Conservation (phyloP, 2,888 invertebrate species). For the Eretmocerus hayati region DNA sequence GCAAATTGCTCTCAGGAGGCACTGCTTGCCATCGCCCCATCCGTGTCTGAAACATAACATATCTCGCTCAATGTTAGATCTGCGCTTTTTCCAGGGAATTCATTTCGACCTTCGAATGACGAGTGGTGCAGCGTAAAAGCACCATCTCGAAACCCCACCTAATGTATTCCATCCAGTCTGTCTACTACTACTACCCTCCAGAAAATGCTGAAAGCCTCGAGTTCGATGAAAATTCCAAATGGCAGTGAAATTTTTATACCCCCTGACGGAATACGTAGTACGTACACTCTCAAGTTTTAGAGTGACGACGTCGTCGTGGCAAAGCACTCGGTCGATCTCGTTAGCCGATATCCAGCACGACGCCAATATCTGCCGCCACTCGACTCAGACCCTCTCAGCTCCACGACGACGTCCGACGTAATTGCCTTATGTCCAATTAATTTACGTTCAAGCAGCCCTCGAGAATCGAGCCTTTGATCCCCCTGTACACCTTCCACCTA, state of each 20-base stretch:
- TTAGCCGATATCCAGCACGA: background rate
- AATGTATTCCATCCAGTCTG: too few species aligned
- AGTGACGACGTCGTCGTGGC: too few species aligned
- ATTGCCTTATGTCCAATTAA: constrained; percentile 40
- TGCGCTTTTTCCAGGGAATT: too few species aligned
- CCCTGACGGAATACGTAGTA: background rate
- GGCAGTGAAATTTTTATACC: background rate
- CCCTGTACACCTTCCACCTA: background rate
- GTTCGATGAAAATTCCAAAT: background rate
- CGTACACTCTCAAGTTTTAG: too few species aligned
- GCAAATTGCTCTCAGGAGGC: constrained; percentile 61
- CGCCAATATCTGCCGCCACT: background rate
- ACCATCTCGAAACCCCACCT: too few species aligned
- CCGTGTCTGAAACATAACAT: constrained; percentile 48
- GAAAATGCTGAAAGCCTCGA: background rate
- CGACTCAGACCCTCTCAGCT: constrained; percentile 1
- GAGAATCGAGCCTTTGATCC: background rate
- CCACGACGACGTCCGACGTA: constrained; percentile 19
- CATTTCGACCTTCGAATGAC: too few species aligned
- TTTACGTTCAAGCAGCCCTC: constrained; percentile 31
- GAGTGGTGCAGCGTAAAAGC: too few species aligned
- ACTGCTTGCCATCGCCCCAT: constrained; percentile 52
- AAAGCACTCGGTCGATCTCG: too few species aligned
- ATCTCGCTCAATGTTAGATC: too few species aligned
- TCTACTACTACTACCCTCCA: constrained; percentile 7